These are phyloP conservation scores for Erethizon dorsatum DNA, from an alignment of 2,797 vertebrate species.

Conservation along the genomic window DNA sequence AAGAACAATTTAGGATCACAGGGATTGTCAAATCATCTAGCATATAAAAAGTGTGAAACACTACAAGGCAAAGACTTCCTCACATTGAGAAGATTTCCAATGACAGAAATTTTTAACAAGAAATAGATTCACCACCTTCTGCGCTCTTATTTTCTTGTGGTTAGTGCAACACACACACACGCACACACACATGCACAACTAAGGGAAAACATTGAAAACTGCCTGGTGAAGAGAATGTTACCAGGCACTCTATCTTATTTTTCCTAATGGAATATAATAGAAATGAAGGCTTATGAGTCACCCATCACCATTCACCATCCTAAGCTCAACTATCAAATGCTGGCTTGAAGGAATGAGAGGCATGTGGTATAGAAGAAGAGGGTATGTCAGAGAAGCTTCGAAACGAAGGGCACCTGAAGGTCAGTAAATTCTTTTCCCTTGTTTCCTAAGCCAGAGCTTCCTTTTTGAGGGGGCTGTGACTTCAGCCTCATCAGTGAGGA, in stretches of 20 bases:
- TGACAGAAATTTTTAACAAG: neutral
- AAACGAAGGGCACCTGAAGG: slow-evolving; percentile 90
- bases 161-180: neutral
- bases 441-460: slow-evolving; percentile 87
- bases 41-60: neutral
- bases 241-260: slow-evolving; percentile 56
- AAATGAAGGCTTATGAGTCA: slow-evolving; percentile 88
- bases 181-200: neutral
- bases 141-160: neutral
- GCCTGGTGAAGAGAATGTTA: neutral
- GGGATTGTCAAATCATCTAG: neutral
- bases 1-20: neutral
- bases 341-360: slow-evolving; percentile 88
- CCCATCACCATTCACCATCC: slow-evolving; percentile 81
- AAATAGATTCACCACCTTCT: neutral
- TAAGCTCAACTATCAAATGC: slow-evolving; percentile 84
- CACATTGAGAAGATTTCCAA: neutral
- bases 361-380: slow-evolving; percentile 81
- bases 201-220: slow-evolving; percentile 29
- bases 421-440: slow-evolving; percentile 88
- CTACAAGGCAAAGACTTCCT: neutral
- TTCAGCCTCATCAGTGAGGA: slow-evolving; percentile 84
- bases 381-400: slow-evolving; percentile 83
- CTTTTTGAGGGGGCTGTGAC: slow-evolving; percentile 82
- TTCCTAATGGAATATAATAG: slow-evolving; percentile 86